These are phyloP conservation scores for Toxotes chatareus DNA, from an alignment of 2,113 vertebrate genomes.

Conservation along the genomic window DNA sequence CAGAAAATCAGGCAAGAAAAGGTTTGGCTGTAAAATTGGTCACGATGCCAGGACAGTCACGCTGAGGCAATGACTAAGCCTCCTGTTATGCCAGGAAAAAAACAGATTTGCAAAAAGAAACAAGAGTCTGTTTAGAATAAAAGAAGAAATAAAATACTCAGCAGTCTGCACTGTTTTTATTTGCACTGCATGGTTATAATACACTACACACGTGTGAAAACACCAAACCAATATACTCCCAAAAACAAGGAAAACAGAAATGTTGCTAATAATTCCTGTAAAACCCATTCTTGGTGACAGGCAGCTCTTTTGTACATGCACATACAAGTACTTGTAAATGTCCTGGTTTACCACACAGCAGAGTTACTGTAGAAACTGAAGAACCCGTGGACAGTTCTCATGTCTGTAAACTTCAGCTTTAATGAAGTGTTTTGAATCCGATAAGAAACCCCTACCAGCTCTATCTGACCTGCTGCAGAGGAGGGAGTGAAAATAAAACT, in stretches of 20 bases:
- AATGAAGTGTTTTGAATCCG: neutral
- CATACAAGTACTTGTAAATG: neutral
- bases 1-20: constrained; percentile 29
- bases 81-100: constrained; percentile 10
- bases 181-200: neutral
- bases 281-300: neutral
- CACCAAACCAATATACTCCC: neutral
- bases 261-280: neutral
- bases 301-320: neutral
- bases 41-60: constrained; percentile 41
- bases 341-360: neutral
- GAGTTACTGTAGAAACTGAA: neutral
- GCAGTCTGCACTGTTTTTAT: neutral
- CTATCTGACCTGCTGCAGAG: neutral
- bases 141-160: neutral
- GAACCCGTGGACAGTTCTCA: neutral
- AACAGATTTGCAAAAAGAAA: constrained; percentile 10
- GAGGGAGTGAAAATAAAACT: neutral
- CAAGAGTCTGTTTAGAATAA: neutral
- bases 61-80: constrained; percentile 28
- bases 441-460: constrained; percentile 9
- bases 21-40: constrained; percentile 37
- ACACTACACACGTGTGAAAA: neutral
- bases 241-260: constrained; percentile 4
- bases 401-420: neutral